A percentile compares a stretch with the other conserved stretches of the same genome.
phyloP scores from a whole-genome alignment of 2,113 vertebrate genomes.

The Gnathonemus longibarbis region DNA sequence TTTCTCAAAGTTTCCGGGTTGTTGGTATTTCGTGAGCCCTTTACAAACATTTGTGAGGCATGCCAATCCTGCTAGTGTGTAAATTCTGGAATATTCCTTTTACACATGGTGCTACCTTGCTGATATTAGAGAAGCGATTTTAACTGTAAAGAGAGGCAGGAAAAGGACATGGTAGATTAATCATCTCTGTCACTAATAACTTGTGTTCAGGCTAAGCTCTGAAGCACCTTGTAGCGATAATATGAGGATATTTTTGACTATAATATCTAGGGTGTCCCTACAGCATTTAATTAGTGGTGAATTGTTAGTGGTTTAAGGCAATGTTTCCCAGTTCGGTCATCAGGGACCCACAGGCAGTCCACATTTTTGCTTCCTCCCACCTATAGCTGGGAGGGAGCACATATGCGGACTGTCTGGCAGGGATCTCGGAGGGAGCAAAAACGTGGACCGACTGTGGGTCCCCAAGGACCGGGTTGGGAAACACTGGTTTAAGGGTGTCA shows the following conservation, averaged over 20 bases:
- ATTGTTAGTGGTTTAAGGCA: neutral
- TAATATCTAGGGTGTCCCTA: neutral
- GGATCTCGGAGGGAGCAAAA: too few relatives aligned
- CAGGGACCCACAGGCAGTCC: too few relatives aligned
- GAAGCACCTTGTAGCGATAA: neutral
- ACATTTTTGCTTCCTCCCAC: too few relatives aligned
- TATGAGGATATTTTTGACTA: neutral
- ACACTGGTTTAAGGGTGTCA: neutral
- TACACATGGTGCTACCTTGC: neutral
- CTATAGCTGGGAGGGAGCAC: too few relatives aligned
- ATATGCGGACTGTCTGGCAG: too few relatives aligned
- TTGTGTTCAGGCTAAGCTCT: neutral
- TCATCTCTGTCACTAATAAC: neutral
- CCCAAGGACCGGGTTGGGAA: too few relatives aligned
- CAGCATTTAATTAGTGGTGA: neutral
- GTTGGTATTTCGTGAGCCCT: neutral
- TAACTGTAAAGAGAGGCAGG: neutral
- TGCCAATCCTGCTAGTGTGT: neutral
- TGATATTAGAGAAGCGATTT: neutral
- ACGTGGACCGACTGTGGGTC: too few relatives aligned
- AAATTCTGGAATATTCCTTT: neutral
- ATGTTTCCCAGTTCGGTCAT: too few relatives aligned
- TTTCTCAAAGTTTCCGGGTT: neutral
- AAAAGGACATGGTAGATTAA: neutral
- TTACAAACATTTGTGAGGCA: neutral